phyloP scores from a whole-genome alignment of 2,113 vertebrate species.

The Chaetodon auriga region DNA sequence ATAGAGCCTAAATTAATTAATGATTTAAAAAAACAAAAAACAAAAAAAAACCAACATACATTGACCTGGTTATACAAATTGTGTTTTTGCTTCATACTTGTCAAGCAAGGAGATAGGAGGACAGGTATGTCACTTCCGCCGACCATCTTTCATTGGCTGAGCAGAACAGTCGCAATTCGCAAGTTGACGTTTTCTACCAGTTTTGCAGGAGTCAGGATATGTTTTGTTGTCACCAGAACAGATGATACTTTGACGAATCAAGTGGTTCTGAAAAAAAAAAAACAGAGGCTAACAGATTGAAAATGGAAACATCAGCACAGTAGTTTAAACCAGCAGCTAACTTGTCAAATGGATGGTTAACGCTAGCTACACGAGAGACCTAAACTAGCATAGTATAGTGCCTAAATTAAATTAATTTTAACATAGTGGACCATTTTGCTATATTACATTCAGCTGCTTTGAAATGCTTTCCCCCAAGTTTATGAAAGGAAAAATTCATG shows the following conservation, averaged over 20 bases:
- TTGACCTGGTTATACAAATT: not conserved
- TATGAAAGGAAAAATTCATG: too few relatives aligned
- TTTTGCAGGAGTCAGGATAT: too few relatives aligned
- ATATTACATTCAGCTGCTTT: not conserved
- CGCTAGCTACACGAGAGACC: not conserved
- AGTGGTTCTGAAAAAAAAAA: not conserved
- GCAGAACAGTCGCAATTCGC: not conserved
- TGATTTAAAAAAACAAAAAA: too few relatives aligned
- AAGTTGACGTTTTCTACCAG: not conserved
- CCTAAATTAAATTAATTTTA: not conserved
- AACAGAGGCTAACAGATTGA: not conserved
- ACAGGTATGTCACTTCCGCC: slow-evolving; percentile 31
- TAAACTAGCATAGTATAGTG: too few relatives aligned
- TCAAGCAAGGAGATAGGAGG: too few relatives aligned
- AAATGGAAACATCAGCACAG: not conserved
- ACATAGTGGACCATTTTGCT: not conserved
- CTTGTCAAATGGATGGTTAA: not conserved
- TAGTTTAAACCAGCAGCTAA: not conserved
- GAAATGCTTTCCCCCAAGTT: not conserved
- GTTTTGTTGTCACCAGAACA: not conserved
- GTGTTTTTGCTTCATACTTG: not conserved
- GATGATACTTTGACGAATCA: too few relatives aligned
- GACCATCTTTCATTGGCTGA: not conserved
- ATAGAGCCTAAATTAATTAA: too few relatives aligned
- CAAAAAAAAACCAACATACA: not conserved